Conservation (phyloP, 1,140 invertebrate species). For the Rhysida immarginata region DNA sequence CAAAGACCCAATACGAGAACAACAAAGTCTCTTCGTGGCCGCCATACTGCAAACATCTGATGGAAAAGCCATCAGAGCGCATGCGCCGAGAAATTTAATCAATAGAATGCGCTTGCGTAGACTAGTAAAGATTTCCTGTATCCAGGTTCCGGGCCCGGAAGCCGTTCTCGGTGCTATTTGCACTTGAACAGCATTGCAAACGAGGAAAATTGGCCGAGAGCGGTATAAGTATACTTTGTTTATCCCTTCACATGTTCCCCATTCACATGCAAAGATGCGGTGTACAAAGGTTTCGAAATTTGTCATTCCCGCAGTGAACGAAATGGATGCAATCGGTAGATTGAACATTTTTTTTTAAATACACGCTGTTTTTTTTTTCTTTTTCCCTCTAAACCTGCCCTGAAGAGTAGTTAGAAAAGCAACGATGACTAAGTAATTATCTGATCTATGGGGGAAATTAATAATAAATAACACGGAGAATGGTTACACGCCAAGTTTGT, state of each 20-base stretch:
- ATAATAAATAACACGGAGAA: too few relatives aligned
- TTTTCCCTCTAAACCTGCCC: too few relatives aligned
- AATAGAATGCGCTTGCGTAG: slow-evolving; percentile 15
- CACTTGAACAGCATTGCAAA: background rate
- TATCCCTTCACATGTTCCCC: slow-evolving; percentile 12
- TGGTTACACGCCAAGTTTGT: too few relatives aligned
- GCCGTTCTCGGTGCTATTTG: background rate
- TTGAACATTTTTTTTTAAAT: too few relatives aligned
- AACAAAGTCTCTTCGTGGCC: slow-evolving; percentile 31
- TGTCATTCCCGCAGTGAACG: background rate
- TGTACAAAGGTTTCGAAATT: slow-evolving; percentile 2
- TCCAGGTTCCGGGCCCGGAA: slow-evolving; percentile 18
- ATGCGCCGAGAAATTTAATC: slow-evolving; percentile 20
- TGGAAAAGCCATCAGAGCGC: slow-evolving; percentile 20
- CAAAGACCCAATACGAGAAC: slow-evolving; percentile 19
- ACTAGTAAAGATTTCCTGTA: slow-evolving; percentile 11
- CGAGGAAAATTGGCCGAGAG: slow-evolving; percentile 1
- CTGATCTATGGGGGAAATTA: too few relatives aligned
- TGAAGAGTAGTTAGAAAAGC: too few relatives aligned
- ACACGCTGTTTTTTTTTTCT: too few relatives aligned
- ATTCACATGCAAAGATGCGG: slow-evolving; percentile 13
- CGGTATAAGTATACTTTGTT: background rate
- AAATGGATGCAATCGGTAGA: background rate
- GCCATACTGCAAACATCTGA: slow-evolving; percentile 32
- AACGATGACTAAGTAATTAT: too few relatives aligned